Percentiles rank a stretch among this genome's conserved stretches.
Evolutionary conservation across 2,797 vertebrate species (phyloP).

Genomic region (Nasua narica): DNA sequence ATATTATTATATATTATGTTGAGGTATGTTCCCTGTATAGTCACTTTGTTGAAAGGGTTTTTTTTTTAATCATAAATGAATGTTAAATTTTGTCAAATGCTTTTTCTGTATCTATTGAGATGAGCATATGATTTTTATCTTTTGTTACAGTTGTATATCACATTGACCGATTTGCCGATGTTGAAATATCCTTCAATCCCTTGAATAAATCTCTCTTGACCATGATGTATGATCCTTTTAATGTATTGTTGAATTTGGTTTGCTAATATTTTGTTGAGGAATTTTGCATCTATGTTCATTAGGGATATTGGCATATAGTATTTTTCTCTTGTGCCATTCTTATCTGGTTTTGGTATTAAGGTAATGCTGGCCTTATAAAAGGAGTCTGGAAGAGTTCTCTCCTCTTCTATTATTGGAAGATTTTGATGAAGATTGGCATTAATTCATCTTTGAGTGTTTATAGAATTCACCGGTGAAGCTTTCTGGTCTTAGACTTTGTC

Average conservation of each 20-base stretch:
- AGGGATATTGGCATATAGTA: neutral
- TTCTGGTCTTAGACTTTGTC: neutral
- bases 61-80: neutral
- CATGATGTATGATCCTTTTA: neutral
- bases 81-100: neutral
- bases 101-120: neutral
- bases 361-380: neutral
- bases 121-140: neutral
- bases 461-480: neutral
- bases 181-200: neutral
- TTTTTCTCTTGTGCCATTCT: neutral
- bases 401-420: neutral
- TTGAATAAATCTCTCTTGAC: neutral
- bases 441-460: neutral
- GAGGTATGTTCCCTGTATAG: neutral
- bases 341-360: neutral
- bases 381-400: neutral
- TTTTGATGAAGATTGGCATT: neutral
- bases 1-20: neutral
- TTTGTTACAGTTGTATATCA: neutral
- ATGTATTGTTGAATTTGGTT: neutral
- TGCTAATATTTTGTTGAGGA: neutral
- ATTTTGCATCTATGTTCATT: neutral
- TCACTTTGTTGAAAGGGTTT: neutral
- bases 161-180: neutral